Evolutionary conservation across 2,888 invertebrate species (phyloP).

Genomic region (Drosophila heteroneura): DNA sequence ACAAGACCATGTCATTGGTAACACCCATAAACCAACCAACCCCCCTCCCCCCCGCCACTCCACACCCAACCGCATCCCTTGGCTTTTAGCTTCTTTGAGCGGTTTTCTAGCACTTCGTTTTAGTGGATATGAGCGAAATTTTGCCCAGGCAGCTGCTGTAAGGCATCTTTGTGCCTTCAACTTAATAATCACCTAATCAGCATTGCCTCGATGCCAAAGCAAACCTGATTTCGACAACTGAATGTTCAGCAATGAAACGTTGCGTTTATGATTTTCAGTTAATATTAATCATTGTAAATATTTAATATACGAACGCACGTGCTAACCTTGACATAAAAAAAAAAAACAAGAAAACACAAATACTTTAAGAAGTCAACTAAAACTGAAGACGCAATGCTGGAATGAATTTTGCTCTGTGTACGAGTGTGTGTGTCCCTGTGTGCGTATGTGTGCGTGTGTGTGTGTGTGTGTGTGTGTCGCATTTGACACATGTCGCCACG

Average conservation of each 20-base stretch:
- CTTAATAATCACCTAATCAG: constrained; percentile 47
- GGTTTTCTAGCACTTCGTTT: constrained; percentile 55
- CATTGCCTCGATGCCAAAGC: neutral
- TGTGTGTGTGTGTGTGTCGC: constrained; percentile 44
- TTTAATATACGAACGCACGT: neutral
- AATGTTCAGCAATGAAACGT: neutral
- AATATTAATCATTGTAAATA: constrained; percentile 6
- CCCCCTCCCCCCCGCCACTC: too few relatives aligned
- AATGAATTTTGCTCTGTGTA: constrained; percentile 12
- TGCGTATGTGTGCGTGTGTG: constrained; percentile 29
- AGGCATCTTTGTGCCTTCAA: constrained; percentile 26
- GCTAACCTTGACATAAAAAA: constrained; percentile 4
- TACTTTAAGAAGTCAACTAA: neutral
- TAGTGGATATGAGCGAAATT: constrained; percentile 43
- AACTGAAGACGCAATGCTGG: constrained; percentile 7
- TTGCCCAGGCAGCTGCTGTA: constrained; percentile 33
- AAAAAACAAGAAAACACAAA: neutral
- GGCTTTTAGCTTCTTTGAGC: constrained; percentile 35
- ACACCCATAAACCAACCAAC: neutral
- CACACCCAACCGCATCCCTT: neutral
- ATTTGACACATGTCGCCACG: constrained; percentile 72
- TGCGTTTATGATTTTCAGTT: neutral
- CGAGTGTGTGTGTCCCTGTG: constrained; percentile 9
- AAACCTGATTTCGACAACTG: neutral
- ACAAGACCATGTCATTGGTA: constrained; percentile 20